A percentile compares a stretch with the other conserved stretches of the same genome.
Conservation (phyloP, 2,888 invertebrate genomes). For the Strigamia transsilvanica region DNA sequence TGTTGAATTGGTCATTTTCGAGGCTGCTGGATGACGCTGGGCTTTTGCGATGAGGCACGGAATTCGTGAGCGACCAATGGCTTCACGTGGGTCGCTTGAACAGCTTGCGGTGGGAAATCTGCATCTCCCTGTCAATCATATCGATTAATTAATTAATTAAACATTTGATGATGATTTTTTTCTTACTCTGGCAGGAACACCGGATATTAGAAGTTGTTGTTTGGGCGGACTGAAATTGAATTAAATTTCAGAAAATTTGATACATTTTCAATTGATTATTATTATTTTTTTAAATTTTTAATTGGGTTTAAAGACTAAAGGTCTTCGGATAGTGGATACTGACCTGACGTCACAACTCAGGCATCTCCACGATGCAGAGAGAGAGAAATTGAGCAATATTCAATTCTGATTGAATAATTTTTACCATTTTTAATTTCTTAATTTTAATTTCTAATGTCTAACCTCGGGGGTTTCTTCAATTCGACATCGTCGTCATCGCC, state of each 20-base stretch:
- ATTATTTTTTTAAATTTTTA: neutral
- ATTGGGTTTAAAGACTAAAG: neutral
- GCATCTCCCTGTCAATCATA: slow-evolving; percentile 72
- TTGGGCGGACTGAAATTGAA: slow-evolving; percentile 74
- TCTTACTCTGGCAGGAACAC: slow-evolving; percentile 74
- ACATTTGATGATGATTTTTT: slow-evolving; percentile 5
- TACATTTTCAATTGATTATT: slow-evolving; percentile 54
- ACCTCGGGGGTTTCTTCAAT: slow-evolving; percentile 63
- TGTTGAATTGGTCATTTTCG: slow-evolving; percentile 73
- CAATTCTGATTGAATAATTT: neutral
- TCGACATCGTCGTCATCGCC: slow-evolving; percentile 70
- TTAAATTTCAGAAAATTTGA: no score
- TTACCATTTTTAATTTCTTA: neutral
- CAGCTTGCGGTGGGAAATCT: slow-evolving; percentile 88
- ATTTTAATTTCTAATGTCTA: neutral
- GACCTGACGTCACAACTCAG: slow-evolving; percentile 15
- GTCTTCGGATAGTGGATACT: slow-evolving; percentile 63
- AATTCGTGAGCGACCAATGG: slow-evolving; percentile 74
- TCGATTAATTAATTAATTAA: neutral
- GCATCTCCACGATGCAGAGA: neutral
- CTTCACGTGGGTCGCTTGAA: slow-evolving; percentile 82
- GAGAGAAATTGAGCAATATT: neutral
- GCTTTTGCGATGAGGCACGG: slow-evolving; percentile 68
- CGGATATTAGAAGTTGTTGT: slow-evolving; percentile 74
- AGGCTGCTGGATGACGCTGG: slow-evolving; percentile 83